Conservation (phyloP, 2,113 vertebrate species). For the Pao palembangensis region DNA sequence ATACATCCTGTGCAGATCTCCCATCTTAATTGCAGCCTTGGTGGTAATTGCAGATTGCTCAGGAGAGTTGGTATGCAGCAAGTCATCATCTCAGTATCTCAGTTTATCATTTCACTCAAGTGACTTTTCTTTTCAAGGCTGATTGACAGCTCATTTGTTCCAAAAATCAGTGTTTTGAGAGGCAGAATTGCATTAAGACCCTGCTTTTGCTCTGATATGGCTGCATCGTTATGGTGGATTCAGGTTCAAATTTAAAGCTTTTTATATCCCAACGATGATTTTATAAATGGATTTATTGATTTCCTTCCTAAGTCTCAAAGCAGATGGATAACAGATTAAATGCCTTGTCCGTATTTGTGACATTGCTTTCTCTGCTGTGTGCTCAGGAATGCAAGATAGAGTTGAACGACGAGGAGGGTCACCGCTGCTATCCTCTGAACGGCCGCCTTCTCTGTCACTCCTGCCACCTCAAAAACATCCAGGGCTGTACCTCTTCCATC, state of each 20-base stretch:
- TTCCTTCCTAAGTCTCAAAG: no score
- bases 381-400: constrained; percentile 90
- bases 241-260: neutral
- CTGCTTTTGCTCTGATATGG: neutral
- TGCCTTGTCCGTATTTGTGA: no score
- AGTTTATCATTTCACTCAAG: constrained; percentile 38
- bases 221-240: neutral
- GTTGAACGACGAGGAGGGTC: constrained; percentile 90
- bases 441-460: constrained; percentile 89
- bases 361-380: neutral
- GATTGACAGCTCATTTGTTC: constrained; percentile 39
- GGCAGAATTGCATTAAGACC: neutral
- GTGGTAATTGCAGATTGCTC: constrained; percentile 33
- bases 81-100: constrained; percentile 37
- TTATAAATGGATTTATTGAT: constrained; percentile 1
- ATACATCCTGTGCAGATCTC: constrained; percentile 32
- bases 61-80: constrained; percentile 27
- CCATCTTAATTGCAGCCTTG: constrained; percentile 50
- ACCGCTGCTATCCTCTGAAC: constrained; percentile 91
- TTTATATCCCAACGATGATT: neutral
- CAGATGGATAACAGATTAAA: no score
- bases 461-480: constrained; percentile 89
- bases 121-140: constrained; percentile 3
- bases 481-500: constrained; percentile 67
- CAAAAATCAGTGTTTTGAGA: constrained; percentile 23